These are phyloP conservation scores for Monomorium pharaonis DNA, from an alignment of 1,140 invertebrate genomes.

Conservation along the genomic window DNA sequence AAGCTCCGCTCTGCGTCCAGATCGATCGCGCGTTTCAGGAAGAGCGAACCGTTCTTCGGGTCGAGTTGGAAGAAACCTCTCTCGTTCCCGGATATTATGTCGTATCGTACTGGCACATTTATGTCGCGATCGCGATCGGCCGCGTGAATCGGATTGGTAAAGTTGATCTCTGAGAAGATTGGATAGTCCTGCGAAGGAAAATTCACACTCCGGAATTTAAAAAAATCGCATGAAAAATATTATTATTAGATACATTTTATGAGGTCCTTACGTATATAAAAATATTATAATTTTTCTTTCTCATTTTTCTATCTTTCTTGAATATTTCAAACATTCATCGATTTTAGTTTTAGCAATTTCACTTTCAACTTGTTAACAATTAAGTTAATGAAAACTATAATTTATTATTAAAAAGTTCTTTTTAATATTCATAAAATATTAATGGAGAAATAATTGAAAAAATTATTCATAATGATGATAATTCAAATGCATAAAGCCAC, in stretches of 20 bases:
- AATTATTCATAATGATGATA: too few species aligned
- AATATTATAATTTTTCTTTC: background rate
- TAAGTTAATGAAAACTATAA: too few species aligned
- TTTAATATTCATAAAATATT: too few species aligned
- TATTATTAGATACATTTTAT: background rate
- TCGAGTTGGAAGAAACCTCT: slow-evolving; percentile 90
- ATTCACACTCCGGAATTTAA: background rate
- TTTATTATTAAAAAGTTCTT: too few species aligned
- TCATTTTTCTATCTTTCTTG: background rate
- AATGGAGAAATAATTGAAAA: too few species aligned
- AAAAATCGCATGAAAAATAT: too few species aligned
- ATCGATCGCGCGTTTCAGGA: slow-evolving; percentile 92
- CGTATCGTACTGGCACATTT: slow-evolving; percentile 89
- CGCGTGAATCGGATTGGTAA: slow-evolving; percentile 90
- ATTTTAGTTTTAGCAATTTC: too few species aligned
- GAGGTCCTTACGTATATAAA: too few species aligned
- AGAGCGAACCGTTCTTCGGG: slow-evolving; percentile 90
- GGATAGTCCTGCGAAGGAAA: slow-evolving; percentile 86
- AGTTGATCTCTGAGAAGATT: slow-evolving; percentile 89
- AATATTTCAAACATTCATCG: too few species aligned
- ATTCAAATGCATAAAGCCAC: too few species aligned
- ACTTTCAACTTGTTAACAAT: too few species aligned
- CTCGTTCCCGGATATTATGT: slow-evolving; percentile 91
- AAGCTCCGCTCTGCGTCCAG: slow-evolving; percentile 89
- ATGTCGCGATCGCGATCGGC: slow-evolving; percentile 91